Percentiles rank a stretch among this genome's conserved stretches.
Conservation (phyloP, 2,888 invertebrate species). For the Nemoura dubitans region DNA sequence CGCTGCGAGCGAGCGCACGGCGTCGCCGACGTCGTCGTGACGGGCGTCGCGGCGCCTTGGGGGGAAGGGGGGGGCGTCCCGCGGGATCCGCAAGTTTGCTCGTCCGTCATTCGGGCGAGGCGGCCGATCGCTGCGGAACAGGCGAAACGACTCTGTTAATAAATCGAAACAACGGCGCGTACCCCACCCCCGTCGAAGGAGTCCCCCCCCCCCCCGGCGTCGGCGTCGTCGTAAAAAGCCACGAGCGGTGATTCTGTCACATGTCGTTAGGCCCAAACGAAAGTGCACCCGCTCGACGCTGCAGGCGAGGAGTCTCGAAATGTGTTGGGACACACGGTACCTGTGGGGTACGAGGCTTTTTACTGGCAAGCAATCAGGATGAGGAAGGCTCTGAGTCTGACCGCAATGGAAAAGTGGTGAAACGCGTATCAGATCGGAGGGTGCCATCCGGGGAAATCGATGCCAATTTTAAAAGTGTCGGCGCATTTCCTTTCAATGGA, state of each 20-base stretch:
- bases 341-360: too few species aligned
- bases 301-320: too few species aligned
- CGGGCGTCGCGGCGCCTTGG: neutral
- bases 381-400: too few species aligned
- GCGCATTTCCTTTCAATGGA: too few species aligned
- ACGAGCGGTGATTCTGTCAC: slow-evolving; percentile 12
- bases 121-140: neutral
- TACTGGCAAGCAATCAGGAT: too few species aligned
- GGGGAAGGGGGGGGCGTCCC: neutral
- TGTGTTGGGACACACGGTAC: too few species aligned
- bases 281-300: too few species aligned
- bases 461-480: too few species aligned
- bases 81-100: neutral
- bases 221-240: slow-evolving; percentile 3
- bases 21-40: neutral
- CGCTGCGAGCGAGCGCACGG: neutral
- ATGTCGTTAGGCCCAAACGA: slow-evolving; percentile 1
- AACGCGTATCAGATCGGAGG: too few species aligned
- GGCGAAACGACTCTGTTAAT: neutral
- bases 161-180: neutral
- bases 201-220: neutral
- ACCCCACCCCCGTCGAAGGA: neutral
- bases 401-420: too few species aligned
- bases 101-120: neutral
- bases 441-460: too few species aligned